Conservation (phyloP, 2,797 vertebrate species). For the Geotrypetes seraphini region DNA sequence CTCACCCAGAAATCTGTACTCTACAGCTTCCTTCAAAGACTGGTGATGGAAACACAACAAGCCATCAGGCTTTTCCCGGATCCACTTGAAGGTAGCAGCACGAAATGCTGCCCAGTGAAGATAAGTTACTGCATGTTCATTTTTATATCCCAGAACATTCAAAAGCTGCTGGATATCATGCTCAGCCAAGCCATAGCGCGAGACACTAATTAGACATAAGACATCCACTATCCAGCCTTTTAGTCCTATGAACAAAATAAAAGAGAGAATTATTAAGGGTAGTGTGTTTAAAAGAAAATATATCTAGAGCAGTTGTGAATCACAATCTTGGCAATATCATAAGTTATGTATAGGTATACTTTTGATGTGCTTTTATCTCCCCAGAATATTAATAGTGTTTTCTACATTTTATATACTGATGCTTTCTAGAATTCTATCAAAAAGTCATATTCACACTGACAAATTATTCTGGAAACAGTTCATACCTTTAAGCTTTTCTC, state of each 20-base stretch:
- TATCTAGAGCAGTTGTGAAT: no score
- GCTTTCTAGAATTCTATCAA: no score
- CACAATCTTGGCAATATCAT: no score
- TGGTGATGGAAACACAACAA: constrained; percentile 32
- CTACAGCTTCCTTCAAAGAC: constrained; percentile 30
- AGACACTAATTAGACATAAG: constrained; percentile 32
- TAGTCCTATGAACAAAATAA: constrained; percentile 2
- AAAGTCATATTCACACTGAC: no score
- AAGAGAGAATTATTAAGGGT: no score
- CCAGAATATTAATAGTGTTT: no score
- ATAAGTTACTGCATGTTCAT: constrained; percentile 10
- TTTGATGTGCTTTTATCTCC: no score
- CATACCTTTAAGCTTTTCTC: no score
- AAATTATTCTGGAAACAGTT: no score
- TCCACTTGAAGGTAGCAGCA: constrained; percentile 24
- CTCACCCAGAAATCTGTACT: constrained; percentile 36
- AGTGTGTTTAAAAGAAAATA: no score
- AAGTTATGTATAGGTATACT: no score
- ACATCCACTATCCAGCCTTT: constrained; percentile 35
- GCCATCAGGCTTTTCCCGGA: constrained; percentile 32
- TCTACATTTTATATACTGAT: no score
- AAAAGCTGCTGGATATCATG: constrained; percentile 30
- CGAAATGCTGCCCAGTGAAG: constrained; percentile 37
- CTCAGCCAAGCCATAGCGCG: constrained; percentile 23
- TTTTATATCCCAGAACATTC: constrained; percentile 26